Evolutionary conservation across 2,888 invertebrate species (phyloP), one percentile per base, ranked within the genome.

Genomic region (Argynnis bischoffii): DNA sequence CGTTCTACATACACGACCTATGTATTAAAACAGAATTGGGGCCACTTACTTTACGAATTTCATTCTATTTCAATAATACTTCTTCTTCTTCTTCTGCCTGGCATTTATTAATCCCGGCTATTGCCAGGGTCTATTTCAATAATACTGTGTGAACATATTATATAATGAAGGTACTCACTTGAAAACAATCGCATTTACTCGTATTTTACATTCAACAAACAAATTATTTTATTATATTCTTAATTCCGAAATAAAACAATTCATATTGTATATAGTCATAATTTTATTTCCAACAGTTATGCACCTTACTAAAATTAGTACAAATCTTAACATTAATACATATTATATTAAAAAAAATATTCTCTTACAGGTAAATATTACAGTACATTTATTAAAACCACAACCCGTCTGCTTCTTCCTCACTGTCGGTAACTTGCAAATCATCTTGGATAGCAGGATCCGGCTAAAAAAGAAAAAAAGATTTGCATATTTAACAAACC

Each of bases 391-490:
- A 73, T 79, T 90, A 93, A 77, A 93, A 93, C 93, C 93, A 93
- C 11, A 93, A 76, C 8, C 93, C 93, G 59, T 93, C 93, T 78
- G 89, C 82, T 70, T 93, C 93, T 55, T 93, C 93, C 72, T 93
- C 93, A 74, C 93, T 93, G 76, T 93, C 93, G 0, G 93, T 90
- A n/a, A 93, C 93, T 77, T 90, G 92, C 1, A 93, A 79, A 69
- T 93, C 93, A 71, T 93, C 93, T 80, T 93, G 93, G 69, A 93
- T 92, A 0, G 90, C 92, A 3, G 92, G 92, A 4, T 93, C 92
- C 64, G 90, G 89, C 93, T 93, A 81, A 2, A 77, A 81, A 66
- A n/a, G n/a, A n/a, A n/a, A 69, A 67, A 69, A 72, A 15, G 57
- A 54, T 0, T n/a, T 15, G 15, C 8, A 6, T 15, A 47, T 55